Base-by-base conservation (phyloP, 2,113 vertebrate species). In the Microcebus griseorufus region DNA sequence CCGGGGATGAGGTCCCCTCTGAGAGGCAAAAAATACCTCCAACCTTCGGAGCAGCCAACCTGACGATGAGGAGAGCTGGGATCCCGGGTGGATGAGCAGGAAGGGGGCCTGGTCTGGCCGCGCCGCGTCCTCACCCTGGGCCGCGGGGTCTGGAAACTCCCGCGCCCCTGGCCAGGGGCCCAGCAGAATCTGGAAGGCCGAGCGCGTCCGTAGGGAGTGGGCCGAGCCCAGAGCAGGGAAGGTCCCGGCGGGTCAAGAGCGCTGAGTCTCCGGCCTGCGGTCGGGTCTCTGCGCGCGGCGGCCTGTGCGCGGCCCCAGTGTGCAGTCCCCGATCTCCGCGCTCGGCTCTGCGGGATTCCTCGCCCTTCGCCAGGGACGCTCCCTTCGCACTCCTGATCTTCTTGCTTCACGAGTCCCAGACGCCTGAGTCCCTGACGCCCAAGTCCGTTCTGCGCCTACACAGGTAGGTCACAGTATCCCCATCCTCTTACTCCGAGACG, bases 161-260 rank as follows among this genome's bases (percentile, higher is more conserved):
- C 0, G 22, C 5, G 5, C 3, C 0, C 27, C 6, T 5, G 39
- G 20, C 42, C 34, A n/a, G 29, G 34, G 42, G 60, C 1, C 9
- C 79, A 34, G 37, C 3, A 34, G 25, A 6, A 22, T 88, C 32
- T 3, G 53, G 32, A 48, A 70, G 65, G 72, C 9, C 9, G 23
- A 16, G 37, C 70, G 37, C 48, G 4, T 29, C 34, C 32, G 45
- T n/a, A 3, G 39, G 5, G 39, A 60, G 60, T 2, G 1, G 16
- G 55, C 12, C 51, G 12, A 64, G 18, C 73, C 22, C 0, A 12
- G 32, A 25, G 60, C 29, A 73, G 53, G 64, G 18, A 87, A 37
- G 58, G 55, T 4, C 48, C 37, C 12, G 5, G 62, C n/a, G 9
- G 8, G 9, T 20, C 9, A 1, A 60, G 16, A 85, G 37, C 39